Percentiles rank a stretch among this genome's conserved stretches.
phyloP scores from a whole-genome alignment of 1,140 invertebrate genomes.

The Spodoptera litura region DNA sequence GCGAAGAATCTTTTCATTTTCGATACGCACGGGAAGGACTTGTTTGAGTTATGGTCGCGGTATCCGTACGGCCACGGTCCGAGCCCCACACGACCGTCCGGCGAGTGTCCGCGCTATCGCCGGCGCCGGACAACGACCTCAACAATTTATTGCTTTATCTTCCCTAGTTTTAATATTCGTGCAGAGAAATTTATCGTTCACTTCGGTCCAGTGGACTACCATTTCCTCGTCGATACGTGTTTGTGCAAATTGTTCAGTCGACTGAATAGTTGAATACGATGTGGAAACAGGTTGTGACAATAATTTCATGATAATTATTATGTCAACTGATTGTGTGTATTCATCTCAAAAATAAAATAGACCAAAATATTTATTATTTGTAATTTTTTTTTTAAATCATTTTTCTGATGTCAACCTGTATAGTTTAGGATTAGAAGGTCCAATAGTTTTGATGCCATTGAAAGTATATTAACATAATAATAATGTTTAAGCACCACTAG shows the following conservation, averaged over 20 bases:
- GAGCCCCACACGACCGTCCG: background rate
- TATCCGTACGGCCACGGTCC: background rate
- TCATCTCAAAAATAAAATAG: too few relatives aligned
- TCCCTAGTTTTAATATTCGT: constrained; percentile 36
- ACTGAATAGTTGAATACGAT: too few relatives aligned
- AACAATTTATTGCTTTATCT: constrained; percentile 35
- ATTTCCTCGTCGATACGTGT: constrained; percentile 10
- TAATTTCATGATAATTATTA: too few relatives aligned
- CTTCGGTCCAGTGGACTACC: background rate
- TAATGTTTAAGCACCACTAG: too few relatives aligned
- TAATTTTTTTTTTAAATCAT: too few relatives aligned
- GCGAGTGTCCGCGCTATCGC: constrained; percentile 18
- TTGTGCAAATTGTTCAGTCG: constrained; percentile 6
- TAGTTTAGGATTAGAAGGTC: too few relatives aligned
- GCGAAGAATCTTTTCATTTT: constrained; percentile 18
- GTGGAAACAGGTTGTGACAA: too few relatives aligned
- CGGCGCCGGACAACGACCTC: constrained; percentile 24
- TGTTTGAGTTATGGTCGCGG: background rate
- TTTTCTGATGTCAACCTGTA: too few relatives aligned
- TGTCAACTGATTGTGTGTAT: too few relatives aligned
- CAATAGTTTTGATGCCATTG: too few relatives aligned
- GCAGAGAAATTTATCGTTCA: constrained; percentile 13
- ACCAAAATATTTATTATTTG: too few relatives aligned
- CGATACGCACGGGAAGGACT: constrained; percentile 21
- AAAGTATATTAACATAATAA: too few relatives aligned